These are phyloP conservation scores for Crotalus tigris DNA, from an alignment of 2,113 vertebrate species.

Conservation along the genomic window DNA sequence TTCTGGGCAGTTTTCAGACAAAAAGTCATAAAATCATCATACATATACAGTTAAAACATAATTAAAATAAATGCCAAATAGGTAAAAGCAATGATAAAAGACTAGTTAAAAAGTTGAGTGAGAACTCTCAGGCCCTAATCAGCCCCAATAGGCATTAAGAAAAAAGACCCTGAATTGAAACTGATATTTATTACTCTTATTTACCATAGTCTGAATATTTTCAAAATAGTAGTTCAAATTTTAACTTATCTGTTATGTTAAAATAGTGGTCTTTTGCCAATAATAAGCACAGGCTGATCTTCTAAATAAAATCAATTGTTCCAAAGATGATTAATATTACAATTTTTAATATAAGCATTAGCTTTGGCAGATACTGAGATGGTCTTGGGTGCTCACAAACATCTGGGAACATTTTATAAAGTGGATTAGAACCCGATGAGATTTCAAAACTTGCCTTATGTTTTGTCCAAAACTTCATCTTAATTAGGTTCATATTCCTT, in stretches of 20 bases:
- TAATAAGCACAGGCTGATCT: conserved; percentile 45
- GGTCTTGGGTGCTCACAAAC: conserved; percentile 60
- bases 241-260: conserved; percentile 23
- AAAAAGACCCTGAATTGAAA: conserved; percentile 35
- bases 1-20: neutral
- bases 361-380: conserved; percentile 52
- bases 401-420: conserved; percentile 73
- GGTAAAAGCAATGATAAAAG: too few species aligned
- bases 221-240: conserved; percentile 56
- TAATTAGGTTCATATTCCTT: conserved; percentile 68
- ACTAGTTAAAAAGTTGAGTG: too few species aligned
- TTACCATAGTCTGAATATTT: conserved; percentile 60
- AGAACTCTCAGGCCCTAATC: too few species aligned
- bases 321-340: conserved; percentile 55
- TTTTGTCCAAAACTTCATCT: conserved; percentile 64
- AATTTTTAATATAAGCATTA: conserved; percentile 66
- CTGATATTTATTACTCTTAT: conserved; percentile 37
- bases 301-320: conserved; percentile 54
- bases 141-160: neutral
- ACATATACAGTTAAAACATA: too few species aligned
- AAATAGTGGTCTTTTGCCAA: conserved; percentile 47
- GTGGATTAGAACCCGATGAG: conserved; percentile 60
- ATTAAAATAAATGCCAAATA: too few species aligned
- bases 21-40: too few species aligned
- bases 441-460: conserved; percentile 64